Conservation (phyloP, 2,888 invertebrate genomes). For the Steinernema carpocapsae region DNA sequence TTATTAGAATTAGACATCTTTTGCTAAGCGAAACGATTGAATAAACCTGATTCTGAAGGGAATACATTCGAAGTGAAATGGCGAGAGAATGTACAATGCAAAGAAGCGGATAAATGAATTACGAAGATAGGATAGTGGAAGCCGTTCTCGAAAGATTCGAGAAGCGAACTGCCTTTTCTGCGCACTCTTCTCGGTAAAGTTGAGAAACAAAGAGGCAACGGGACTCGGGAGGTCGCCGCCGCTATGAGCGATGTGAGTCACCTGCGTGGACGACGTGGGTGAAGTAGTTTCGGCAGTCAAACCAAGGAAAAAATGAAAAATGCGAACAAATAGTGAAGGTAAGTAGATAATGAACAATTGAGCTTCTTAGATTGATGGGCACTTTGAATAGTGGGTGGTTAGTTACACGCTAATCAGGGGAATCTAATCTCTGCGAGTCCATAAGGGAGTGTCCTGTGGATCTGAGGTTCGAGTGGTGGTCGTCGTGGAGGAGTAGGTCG, state of each 20-base stretch:
- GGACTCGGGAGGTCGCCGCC: background rate
- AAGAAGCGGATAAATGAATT: background rate
- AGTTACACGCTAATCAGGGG: background rate
- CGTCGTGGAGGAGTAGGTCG: conserved; percentile 43
- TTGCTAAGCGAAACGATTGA: conserved; percentile 28
- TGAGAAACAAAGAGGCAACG: conserved; percentile 17
- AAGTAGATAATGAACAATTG: conserved; percentile 10
- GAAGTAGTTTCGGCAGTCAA: background rate
- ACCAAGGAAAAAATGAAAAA: background rate
- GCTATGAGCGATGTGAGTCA: background rate
- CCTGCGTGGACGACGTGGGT: conserved; percentile 11
- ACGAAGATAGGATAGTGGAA: background rate
- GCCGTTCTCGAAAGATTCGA: conserved; percentile 21
- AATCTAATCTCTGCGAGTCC: conserved; percentile 49
- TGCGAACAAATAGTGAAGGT: background rate
- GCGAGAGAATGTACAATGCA: conserved; percentile 6
- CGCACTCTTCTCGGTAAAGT: conserved; percentile 17
- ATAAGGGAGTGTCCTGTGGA: conserved; percentile 51
- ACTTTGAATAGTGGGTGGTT: conserved; percentile 8
- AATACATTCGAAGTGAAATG: conserved; percentile 27
- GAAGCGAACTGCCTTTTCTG: conserved; percentile 19
- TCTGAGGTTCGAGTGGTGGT: conserved; percentile 20
- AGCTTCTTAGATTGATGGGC: conserved; percentile 24
- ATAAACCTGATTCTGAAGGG: conserved; percentile 19
- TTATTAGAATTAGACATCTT: conserved; percentile 28